Evolutionary conservation across 2,797 vertebrate species (phyloP).

Genomic region (Sylvia borin): DNA sequence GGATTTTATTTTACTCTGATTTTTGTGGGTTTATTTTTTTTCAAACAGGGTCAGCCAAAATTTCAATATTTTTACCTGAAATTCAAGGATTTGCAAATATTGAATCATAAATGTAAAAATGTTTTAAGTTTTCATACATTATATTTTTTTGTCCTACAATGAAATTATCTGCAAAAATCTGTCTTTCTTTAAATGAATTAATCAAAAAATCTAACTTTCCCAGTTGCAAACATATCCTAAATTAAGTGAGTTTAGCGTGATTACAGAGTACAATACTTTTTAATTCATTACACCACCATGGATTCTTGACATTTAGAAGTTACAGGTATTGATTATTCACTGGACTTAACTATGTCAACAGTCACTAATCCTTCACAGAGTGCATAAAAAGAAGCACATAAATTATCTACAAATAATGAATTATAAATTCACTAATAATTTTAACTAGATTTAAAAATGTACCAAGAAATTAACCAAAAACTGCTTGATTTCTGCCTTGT

Average conservation of each 20-base stretch:
- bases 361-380: not conserved
- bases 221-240: not conserved
- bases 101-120: not conserved
- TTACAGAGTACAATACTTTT: not conserved
- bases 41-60: accelerated
- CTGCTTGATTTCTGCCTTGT: not conserved
- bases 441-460: not conserved
- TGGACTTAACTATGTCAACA: not conserved
- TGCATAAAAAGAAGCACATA: not conserved
- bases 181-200: not conserved
- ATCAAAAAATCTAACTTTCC: not conserved
- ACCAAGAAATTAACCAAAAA: not conserved
- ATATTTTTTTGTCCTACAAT: not conserved
- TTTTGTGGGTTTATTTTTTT: not conserved
- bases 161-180: not conserved
- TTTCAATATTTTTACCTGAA: not conserved
- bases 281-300: not conserved
- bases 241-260: not conserved
- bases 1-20: not conserved
- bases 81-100: not conserved
- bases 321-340: not conserved
- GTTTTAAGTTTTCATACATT: not conserved
- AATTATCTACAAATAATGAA: not conserved
- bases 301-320: not conserved
- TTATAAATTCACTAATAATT: not conserved